Conservation (phyloP, 1,140 invertebrate genomes). For the Cecropterus lyciades region DNA sequence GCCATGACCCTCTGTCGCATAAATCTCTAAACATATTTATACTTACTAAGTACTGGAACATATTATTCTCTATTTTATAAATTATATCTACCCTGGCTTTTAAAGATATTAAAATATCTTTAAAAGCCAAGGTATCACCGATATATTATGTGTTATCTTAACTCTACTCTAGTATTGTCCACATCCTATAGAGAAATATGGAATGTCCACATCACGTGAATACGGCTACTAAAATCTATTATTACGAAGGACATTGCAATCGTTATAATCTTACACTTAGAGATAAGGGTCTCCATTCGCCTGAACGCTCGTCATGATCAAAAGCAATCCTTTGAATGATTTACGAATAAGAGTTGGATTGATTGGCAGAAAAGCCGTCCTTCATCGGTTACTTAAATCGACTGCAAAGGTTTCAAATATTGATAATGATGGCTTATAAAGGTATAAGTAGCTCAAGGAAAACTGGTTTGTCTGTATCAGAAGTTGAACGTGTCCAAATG, state of each 20-base stretch:
- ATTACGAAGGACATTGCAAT: not conserved
- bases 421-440: not conserved
- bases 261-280: not conserved
- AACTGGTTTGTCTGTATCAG: not conserved
- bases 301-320: constrained; percentile 1
- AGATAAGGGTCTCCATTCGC: not conserved
- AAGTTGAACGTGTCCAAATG: not conserved
- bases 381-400: constrained; percentile 4
- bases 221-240: not conserved
- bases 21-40: too few species aligned
- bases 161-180: too few species aligned
- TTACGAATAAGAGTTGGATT: not conserved
- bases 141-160: too few species aligned
- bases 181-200: too few species aligned
- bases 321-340: constrained; percentile 1
- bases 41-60: too few species aligned
- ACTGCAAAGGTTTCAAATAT: not conserved
- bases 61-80: too few species aligned
- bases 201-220: too few species aligned
- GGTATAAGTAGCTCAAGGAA: too few species aligned
- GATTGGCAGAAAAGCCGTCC: constrained; percentile 7
- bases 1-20: too few species aligned
- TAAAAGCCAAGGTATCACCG: too few species aligned
- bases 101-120: too few species aligned
- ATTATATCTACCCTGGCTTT: too few species aligned